Evolutionary conservation across 2,797 vertebrate species (phyloP).

Genomic region (Schizothorax lantsangensis): DNA sequence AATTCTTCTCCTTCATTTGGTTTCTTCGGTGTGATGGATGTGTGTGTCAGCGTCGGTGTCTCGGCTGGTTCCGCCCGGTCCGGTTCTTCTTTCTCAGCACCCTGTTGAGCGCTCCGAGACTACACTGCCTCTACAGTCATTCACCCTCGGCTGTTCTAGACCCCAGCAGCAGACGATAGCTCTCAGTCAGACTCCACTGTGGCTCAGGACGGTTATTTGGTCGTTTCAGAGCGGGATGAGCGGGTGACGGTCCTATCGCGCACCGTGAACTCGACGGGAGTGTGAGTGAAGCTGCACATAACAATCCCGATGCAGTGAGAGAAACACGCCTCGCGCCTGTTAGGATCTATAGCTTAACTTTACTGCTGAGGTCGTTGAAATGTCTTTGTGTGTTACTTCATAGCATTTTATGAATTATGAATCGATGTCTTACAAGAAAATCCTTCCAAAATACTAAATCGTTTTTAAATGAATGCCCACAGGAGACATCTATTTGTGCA

Average conservation of each 20-base stretch:
- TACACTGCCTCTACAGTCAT: conserved; percentile 3
- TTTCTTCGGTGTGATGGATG: conserved; percentile 34
- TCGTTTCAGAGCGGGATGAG: neutral
- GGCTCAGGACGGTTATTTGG: conserved; percentile 21
- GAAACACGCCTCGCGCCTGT: conserved; percentile 49
- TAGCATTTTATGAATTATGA: neutral
- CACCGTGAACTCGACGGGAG: conserved; percentile 9
- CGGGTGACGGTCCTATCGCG: neutral
- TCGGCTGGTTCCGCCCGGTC: conserved; percentile 55
- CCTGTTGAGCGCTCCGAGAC: conserved; percentile 62
- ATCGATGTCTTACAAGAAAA: neutral
- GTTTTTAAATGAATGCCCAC: neutral
- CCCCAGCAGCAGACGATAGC: neutral
- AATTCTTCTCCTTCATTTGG: conserved; percentile 92
- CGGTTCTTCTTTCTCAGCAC: conserved; percentile 57
- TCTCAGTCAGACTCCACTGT: neutral
- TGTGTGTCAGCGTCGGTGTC: conserved; percentile 48
- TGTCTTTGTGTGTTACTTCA: neutral
- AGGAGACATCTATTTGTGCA: neutral
- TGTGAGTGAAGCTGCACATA: conserved; percentile 5
- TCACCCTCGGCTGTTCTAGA: conserved; percentile 18
- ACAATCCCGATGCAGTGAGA: conserved; percentile 27
- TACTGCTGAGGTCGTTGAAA: neutral
- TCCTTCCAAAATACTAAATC: neutral
- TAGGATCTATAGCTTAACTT: conserved; percentile 32